Evolutionary conservation across 2,113 vertebrate species (phyloP).

Genomic region (Paracyprichromis sp.): DNA sequence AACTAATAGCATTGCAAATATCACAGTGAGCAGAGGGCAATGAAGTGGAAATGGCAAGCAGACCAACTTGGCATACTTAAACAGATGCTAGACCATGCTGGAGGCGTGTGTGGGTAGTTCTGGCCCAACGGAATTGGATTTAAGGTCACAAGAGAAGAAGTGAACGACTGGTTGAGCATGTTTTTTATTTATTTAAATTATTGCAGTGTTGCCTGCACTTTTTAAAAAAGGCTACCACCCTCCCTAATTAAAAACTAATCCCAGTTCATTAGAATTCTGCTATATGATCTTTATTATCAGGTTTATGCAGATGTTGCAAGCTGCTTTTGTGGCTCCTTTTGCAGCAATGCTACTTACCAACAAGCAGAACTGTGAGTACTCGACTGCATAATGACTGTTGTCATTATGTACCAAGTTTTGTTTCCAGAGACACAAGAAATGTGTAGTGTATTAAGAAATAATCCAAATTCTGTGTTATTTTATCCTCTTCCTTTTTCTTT

Average conservation of each 20-base stretch:
- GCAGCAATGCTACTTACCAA: background rate
- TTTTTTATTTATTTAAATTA: background rate
- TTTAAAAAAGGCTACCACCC: background rate
- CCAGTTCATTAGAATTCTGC: background rate
- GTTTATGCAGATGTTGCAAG: background rate
- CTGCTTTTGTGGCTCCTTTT: background rate
- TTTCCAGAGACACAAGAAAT: background rate
- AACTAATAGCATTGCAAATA: background rate
- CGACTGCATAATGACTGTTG: background rate
- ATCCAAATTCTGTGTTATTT: background rate
- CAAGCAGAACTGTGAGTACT: background rate
- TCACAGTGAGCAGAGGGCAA: background rate
- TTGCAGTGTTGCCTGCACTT: background rate
- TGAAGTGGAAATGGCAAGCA: background rate
- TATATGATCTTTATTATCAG: background rate
- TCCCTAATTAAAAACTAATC: background rate
- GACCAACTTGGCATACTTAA: background rate
- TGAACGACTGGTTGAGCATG: background rate
- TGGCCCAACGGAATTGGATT: constrained; percentile 34
- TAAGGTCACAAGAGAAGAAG: constrained; percentile 34
- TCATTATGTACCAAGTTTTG: background rate
- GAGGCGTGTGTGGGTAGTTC: constrained; percentile 27
- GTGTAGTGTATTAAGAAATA: background rate
- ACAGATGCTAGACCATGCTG: background rate
- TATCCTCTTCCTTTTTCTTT: background rate